phyloP scores from a whole-genome alignment of 2,797 vertebrate species.

The Vespertilio murinus region DNA sequence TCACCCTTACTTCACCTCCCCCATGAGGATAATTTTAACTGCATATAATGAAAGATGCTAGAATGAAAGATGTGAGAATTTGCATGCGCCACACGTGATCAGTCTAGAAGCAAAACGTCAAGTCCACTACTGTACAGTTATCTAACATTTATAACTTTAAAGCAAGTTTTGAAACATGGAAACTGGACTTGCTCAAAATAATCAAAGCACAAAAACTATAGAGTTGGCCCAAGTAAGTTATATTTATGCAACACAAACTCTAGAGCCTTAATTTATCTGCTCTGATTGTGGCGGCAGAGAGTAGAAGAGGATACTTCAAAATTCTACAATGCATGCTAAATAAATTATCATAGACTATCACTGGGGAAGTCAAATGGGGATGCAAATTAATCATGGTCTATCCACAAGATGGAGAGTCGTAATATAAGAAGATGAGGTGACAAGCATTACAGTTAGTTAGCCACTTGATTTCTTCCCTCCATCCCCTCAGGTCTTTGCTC shows the following conservation, averaged over 20 bases:
- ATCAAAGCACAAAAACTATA: background rate
- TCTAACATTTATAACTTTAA: background rate
- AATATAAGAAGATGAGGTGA: background rate
- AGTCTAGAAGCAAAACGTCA: background rate
- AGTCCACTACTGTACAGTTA: background rate
- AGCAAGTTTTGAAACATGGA: background rate
- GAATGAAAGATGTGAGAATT: background rate
- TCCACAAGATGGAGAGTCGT: background rate
- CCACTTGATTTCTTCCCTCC: background rate
- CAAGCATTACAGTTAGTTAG: background rate
- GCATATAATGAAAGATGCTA: background rate
- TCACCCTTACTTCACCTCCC: background rate
- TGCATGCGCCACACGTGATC: background rate
- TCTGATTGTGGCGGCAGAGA: background rate
- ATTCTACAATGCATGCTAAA: background rate
- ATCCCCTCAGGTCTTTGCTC: background rate
- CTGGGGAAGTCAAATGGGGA: background rate
- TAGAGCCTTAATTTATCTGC: background rate
- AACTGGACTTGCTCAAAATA: background rate
- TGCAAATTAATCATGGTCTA: background rate
- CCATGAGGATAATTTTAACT: background rate
- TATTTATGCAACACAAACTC: background rate
- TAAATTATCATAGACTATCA: background rate
- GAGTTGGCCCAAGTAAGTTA: background rate
- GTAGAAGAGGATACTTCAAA: background rate